Conservation (phyloP, 2,888 invertebrate genomes). For the Patella caerulea region DNA sequence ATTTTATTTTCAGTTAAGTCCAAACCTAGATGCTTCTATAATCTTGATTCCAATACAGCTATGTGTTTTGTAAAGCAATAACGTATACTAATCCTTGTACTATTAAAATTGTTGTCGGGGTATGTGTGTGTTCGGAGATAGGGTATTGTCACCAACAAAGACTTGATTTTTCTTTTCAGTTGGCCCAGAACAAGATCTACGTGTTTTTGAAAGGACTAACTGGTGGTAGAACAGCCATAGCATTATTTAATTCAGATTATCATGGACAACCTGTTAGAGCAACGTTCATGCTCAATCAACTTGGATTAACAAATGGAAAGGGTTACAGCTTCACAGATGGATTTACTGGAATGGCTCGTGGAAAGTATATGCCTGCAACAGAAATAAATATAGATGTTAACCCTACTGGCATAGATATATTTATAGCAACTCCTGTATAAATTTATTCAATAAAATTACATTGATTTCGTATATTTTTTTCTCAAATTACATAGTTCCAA, state of each 20-base stretch:
- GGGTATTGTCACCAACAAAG: too few species aligned
- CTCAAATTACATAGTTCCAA: too few species aligned
- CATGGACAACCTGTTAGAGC: conserved; percentile 42
- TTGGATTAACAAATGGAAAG: conserved; percentile 36
- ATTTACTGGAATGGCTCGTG: conserved; percentile 41
- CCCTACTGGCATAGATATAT: conserved; percentile 26
- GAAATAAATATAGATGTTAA: conserved; percentile 26
- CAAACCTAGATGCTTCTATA: too few species aligned
- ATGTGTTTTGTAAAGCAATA: too few species aligned
- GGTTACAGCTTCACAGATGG: conserved; percentile 50
- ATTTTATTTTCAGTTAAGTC: too few species aligned
- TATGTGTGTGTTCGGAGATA: too few species aligned
- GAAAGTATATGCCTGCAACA: conserved; percentile 35
- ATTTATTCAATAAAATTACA: too few species aligned
- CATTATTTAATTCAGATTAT: conserved; percentile 46
- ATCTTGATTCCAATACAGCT: too few species aligned
- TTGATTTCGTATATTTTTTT: too few species aligned
- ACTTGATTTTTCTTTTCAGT: too few species aligned
- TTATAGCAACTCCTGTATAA: conserved; percentile 10
- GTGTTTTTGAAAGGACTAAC: conserved; percentile 84
- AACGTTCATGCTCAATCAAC: conserved; percentile 33
- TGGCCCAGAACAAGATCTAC: conserved; percentile 72
- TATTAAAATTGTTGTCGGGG: too few species aligned
- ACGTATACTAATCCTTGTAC: too few species aligned
- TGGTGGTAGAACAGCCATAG: conserved; percentile 47